Evolutionary conservation across 1,140 invertebrate genomes (phyloP).

Genomic region (Euura lappo): DNA sequence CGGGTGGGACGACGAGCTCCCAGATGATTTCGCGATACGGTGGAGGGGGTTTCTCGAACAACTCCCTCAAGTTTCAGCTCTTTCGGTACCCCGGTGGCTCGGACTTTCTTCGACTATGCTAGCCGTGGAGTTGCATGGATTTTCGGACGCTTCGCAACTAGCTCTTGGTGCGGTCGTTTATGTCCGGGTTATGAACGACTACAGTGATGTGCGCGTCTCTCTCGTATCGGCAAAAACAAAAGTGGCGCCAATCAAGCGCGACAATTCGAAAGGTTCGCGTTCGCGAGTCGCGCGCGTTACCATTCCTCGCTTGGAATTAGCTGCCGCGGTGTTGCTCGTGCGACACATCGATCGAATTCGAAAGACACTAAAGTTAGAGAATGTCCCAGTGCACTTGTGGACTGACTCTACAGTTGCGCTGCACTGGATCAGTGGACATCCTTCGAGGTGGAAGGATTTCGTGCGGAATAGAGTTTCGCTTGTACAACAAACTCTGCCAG

Average conservation of each 20-base stretch:
- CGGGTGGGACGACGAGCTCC: conserved; percentile 43
- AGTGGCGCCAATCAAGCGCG: conserved; percentile 29
- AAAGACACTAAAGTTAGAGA: too few species aligned
- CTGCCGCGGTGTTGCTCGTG: conserved; percentile 12
- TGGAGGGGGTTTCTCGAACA: too few species aligned
- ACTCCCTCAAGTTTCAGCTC: conserved; percentile 17
- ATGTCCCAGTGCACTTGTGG: too few species aligned
- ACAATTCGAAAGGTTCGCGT: too few species aligned
- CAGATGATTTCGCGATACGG: conserved; percentile 18
- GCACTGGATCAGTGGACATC: conserved; percentile 37
- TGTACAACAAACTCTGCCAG: conserved; percentile 36
- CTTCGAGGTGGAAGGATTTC: conserved; percentile 34
- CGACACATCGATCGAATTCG: neutral
- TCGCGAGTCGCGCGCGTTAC: neutral
- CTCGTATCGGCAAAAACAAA: conserved; percentile 24
- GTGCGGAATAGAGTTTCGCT: conserved; percentile 43
- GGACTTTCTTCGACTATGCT: neutral
- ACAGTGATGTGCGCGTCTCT: neutral
- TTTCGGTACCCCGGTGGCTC: conserved; percentile 18
- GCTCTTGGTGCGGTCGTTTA: conserved; percentile 33
- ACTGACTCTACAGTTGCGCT: too few species aligned
- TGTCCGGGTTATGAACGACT: conserved; percentile 16
- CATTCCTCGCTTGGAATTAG: conserved; percentile 22
- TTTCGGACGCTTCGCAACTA: conserved; percentile 33
- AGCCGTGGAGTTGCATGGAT: conserved; percentile 33